Evolutionary conservation across 2,113 vertebrate genomes (phyloP).

Genomic region (Zapus hudsonius): DNA sequence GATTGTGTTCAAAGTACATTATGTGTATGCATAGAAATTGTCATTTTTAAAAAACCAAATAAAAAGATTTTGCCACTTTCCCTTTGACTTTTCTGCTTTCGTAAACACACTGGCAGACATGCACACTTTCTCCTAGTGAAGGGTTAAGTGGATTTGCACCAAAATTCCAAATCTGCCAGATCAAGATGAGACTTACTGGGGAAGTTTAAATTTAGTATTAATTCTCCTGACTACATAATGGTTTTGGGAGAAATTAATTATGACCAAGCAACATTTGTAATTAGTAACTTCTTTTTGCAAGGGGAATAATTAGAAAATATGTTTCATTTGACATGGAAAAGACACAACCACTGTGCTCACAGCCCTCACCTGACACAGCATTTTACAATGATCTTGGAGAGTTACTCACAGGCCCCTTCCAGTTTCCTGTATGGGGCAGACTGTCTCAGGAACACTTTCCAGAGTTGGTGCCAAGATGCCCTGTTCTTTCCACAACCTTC

Average conservation of each 20-base stretch:
- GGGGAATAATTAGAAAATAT: neutral
- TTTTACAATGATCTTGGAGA: too few species aligned
- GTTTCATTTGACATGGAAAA: neutral
- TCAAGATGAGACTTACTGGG: neutral
- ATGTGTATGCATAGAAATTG: too few species aligned
- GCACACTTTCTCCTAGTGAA: neutral
- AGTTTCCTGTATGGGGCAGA: neutral
- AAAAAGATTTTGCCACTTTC: neutral
- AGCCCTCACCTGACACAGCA: neutral
- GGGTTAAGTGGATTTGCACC: neutral
- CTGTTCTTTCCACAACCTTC: neutral
- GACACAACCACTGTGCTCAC: too few species aligned
- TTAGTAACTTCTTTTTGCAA: neutral
- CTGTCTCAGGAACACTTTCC: neutral
- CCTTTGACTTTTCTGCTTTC: neutral
- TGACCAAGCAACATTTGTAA: neutral
- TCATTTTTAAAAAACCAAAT: too few species aligned
- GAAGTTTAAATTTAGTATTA: neutral
- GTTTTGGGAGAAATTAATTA: neutral
- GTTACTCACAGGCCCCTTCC: fast-evolving
- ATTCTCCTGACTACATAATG: neutral
- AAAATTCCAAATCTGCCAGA: neutral
- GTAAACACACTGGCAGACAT: neutral
- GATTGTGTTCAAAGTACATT: too few species aligned
- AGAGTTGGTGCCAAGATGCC: neutral